Conservation (phyloP, 2,797 vertebrate genomes). For the Glyptemys insculpta region DNA sequence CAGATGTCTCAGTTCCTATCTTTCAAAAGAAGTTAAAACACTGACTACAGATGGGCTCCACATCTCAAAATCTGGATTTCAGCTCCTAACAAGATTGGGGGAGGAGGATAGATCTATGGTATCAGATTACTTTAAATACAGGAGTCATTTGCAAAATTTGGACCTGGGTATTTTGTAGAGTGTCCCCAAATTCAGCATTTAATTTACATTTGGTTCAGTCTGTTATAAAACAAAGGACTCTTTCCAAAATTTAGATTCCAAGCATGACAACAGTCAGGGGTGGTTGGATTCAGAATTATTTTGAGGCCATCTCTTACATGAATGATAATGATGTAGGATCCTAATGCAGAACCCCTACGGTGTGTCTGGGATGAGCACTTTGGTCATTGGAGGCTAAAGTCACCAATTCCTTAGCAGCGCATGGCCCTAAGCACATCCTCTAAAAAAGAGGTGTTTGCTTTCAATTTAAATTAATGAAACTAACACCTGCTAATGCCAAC, state of each 20-base stretch:
- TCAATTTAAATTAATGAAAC: background rate
- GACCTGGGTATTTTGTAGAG: background rate
- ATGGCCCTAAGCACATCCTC: background rate
- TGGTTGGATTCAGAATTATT: background rate
- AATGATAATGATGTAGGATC: background rate
- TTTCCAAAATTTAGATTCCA: background rate
- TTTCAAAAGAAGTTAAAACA: slow-evolving; percentile 58
- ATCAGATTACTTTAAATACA: background rate
- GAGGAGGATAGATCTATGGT: background rate
- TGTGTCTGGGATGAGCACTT: background rate
- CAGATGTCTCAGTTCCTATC: slow-evolving; percentile 69
- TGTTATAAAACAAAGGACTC: background rate
- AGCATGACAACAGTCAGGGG: background rate
- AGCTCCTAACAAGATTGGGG: slow-evolving; percentile 7
- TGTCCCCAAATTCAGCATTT: background rate
- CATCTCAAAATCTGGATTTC: slow-evolving; percentile 17
- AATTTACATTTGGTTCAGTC: background rate
- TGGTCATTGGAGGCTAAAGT: background rate
- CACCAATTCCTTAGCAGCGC: background rate
- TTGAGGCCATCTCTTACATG: background rate
- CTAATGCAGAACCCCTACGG: background rate
- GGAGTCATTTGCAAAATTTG: background rate
- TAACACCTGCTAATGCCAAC: slow-evolving; percentile 48
- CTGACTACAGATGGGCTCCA: slow-evolving; percentile 48
- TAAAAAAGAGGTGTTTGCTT: background rate